Base-by-base conservation (phyloP, 2,113 vertebrate species). In the Puffinus mauretanicus region DNA sequence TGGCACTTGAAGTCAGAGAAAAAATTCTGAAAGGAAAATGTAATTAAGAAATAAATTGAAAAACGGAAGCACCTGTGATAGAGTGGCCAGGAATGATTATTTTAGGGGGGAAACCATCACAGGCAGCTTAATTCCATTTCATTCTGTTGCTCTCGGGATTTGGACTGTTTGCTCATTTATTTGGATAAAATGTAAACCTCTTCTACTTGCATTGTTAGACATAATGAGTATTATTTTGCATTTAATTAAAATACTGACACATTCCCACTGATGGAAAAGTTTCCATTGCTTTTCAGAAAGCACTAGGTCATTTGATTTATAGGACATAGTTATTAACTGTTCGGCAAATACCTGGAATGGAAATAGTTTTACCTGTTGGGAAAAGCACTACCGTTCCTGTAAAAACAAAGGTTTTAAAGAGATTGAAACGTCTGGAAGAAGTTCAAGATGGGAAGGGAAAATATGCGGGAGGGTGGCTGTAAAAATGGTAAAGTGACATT, bases 41-140 rank as follows among this genome's bases (percentile, higher is more conserved):
- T 95, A 96, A 97, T 96, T 97, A 97, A 96, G 92, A 94, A 95
- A 94, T 96, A 97, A 97, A 97, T 96, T 96, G 95, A 96, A 96
- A 96, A 96, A 91, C 2, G 12, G 78, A 95, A 96, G 58, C 93
- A 96, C 93, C 95, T 96, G 90, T 75, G 90, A 93, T 95, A 94
- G 80, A 96, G 85, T 80, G 66, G 54, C 87, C 83, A 91, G 93
- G 38, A 95, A 88, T 81, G 29, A 90, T 97, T 97, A 92, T 94
- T 92, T 96, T 83, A 38, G 34, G 42, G 67, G 44, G 36, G 47
- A 81, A 88, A 81, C 13, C 36, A 94, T 83, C 69, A 81, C 47
- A 88, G 51, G 88, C 82, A 94, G 70, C 80, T 94, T 94, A 95
- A 95, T 95, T 96, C 57, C 32, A 67, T 96, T 95, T 93, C 62